Percentiles rank a stretch among this genome's conserved stretches.
Conservation (phyloP, 2,113 vertebrate species). For the Malurus cyaneus region DNA sequence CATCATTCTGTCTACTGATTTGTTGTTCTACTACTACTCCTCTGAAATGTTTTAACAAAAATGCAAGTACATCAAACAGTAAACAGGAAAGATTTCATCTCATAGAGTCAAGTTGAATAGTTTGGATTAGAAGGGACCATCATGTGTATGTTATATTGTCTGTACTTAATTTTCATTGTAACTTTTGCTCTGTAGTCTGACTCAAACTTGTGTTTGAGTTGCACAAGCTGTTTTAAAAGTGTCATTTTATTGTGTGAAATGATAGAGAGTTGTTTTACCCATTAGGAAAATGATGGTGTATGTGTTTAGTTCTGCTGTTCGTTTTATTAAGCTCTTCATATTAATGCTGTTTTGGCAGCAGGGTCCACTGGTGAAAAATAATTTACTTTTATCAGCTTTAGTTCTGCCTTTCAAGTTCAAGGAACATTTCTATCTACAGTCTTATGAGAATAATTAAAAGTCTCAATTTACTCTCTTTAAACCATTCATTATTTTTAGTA, state of each 20-base stretch:
- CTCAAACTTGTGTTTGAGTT: background rate
- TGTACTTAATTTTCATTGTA: background rate
- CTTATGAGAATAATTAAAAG: background rate
- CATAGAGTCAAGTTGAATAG: background rate
- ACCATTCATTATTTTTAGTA: background rate
- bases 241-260: background rate
- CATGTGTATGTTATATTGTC: background rate
- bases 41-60: background rate
- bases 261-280: background rate
- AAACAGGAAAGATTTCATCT: background rate
- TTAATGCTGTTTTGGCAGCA: background rate
- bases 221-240: background rate
- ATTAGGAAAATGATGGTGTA: background rate
- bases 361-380: background rate
- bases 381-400: background rate
- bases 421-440: background rate
- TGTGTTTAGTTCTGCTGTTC: background rate
- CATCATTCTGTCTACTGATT: background rate
- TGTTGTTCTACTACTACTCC: background rate
- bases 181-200: background rate
- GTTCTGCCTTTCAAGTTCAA: background rate
- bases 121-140: background rate
- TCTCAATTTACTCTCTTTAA: background rate
- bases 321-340: background rate
- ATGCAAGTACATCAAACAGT: background rate